Conservation (phyloP, 2,113 vertebrate genomes). For the Raja brachyura region DNA sequence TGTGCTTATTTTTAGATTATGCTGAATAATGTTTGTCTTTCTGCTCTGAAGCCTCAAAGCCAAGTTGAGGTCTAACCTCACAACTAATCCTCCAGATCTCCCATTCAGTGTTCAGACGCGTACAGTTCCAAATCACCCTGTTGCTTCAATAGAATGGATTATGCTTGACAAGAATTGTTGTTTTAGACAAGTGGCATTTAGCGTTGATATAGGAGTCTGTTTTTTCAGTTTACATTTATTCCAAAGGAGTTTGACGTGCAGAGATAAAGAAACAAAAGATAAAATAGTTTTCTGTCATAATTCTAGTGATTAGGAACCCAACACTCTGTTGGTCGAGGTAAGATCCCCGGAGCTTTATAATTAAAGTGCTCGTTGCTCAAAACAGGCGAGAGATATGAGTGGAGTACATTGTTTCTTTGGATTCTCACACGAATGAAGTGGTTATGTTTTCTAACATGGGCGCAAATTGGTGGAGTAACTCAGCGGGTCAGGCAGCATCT, state of each 20-base stretch:
- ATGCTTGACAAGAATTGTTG: background rate
- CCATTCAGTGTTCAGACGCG: background rate
- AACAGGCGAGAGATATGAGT: background rate
- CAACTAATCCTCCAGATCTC: background rate
- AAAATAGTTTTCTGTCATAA: constrained; percentile 4
- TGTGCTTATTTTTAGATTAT: constrained; percentile 25
- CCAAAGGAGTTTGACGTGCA: background rate
- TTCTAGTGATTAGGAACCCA: background rate
- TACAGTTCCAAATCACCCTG: constrained; percentile 31
- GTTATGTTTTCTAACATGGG: background rate
- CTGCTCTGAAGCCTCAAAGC: background rate
- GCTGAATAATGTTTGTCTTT: background rate
- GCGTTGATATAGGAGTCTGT: background rate
- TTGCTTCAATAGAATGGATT: background rate
- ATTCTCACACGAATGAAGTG: background rate
- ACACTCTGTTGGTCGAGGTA: background rate
- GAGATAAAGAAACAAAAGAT: background rate
- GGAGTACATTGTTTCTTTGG: background rate
- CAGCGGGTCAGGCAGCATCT: too few relatives aligned
- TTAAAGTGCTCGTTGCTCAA: background rate
- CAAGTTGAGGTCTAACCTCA: constrained; percentile 6
- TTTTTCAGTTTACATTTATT: constrained; percentile 25
- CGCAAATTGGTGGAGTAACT: too few relatives aligned
- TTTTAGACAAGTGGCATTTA: background rate
- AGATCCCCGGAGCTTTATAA: background rate